These are phyloP conservation scores for Drosophila micromelanica DNA, from an alignment of 1,140 invertebrate genomes.

Conservation along the genomic window DNA sequence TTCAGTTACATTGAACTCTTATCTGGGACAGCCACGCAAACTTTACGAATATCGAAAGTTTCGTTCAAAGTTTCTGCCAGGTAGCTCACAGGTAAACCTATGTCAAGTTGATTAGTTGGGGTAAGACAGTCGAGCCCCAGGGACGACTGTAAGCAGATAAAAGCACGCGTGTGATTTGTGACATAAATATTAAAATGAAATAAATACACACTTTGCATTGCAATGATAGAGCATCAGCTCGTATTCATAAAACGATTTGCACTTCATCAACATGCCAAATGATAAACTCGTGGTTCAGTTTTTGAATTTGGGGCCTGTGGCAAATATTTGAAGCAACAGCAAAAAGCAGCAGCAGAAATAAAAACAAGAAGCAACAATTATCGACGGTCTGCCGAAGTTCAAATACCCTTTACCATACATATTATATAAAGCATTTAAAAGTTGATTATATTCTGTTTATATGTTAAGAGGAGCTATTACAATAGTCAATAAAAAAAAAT, in stretches of 20 bases:
- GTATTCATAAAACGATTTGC: constrained; percentile 47
- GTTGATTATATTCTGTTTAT: too few species aligned
- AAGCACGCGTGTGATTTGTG: constrained; percentile 65
- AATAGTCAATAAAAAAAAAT: too few species aligned
- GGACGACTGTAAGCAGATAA: constrained; percentile 41
- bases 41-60: constrained; percentile 61
- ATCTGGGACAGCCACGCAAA: constrained; percentile 54
- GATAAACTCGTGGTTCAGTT: constrained; percentile 1
- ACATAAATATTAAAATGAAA: constrained; percentile 60
- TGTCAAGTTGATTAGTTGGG: constrained; percentile 76
- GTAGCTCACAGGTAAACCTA: constrained; percentile 50
- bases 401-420: not conserved
- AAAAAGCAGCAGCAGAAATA: constrained; percentile 18
- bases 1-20: constrained; percentile 64
- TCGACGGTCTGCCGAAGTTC: not conserved
- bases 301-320: not conserved
- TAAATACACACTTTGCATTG: not conserved
- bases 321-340: constrained; percentile 61
- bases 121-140: constrained; percentile 45
- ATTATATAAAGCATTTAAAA: too few species aligned
- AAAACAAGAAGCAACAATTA: not conserved
- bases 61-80: constrained; percentile 47
- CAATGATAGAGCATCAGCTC: constrained; percentile 6
- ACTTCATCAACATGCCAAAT: constrained; percentile 49
- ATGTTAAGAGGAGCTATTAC: too few species aligned